Evolutionary conservation across 1,140 invertebrate species (phyloP).

Genomic region (Microvelia longipes): DNA sequence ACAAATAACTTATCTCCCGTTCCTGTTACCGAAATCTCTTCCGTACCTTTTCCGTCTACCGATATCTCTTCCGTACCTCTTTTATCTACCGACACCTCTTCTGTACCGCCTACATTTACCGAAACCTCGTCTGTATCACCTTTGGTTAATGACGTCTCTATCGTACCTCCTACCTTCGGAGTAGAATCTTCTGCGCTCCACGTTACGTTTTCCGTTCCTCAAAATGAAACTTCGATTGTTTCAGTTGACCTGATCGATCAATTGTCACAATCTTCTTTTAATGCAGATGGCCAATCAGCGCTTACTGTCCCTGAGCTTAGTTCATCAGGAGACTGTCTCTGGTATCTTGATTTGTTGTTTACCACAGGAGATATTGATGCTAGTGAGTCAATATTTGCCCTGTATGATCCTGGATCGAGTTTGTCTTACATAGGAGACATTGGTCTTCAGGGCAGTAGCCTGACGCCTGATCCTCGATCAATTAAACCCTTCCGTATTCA

Average conservation of each 20-base stretch:
- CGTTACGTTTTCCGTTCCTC: not conserved
- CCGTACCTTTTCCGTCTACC: not conserved
- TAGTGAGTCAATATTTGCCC: not conserved
- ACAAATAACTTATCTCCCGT: not conserved
- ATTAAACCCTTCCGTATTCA: not conserved
- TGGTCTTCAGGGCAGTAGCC: not conserved
- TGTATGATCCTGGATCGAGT: not conserved
- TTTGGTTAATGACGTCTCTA: not conserved
- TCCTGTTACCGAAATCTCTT: not conserved
- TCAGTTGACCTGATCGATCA: too few species aligned
- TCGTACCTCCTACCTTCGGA: not conserved
- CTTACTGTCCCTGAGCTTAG: not conserved
- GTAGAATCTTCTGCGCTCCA: not conserved
- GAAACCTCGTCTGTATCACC: not conserved
- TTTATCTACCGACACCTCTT: not conserved
- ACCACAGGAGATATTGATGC: not conserved
- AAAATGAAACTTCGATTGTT: too few species aligned
- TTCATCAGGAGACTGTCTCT: not conserved
- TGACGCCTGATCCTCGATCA: not conserved
- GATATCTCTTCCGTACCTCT: not conserved
- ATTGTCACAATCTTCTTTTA: too few species aligned
- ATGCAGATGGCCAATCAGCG: not conserved
- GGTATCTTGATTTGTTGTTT: not conserved
- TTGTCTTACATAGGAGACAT: not conserved
- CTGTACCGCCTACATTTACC: not conserved